Evolutionary conservation across 2,113 vertebrate genomes (phyloP).

Genomic region (Alectura lathami): DNA sequence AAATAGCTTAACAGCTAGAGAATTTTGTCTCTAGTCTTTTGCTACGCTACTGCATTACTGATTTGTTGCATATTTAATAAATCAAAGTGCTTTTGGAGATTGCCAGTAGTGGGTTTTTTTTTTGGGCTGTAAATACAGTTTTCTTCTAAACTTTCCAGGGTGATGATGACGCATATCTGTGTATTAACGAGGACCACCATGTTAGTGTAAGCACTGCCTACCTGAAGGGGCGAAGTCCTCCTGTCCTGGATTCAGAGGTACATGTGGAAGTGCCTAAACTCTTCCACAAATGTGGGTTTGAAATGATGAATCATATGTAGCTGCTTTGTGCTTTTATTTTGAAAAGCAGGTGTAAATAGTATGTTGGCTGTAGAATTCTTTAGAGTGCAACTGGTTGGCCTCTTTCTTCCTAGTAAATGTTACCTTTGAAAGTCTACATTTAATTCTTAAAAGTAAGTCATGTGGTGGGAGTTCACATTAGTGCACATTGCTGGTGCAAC

Average conservation of each 20-base stretch:
- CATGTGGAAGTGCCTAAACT: not conserved
- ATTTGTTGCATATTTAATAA: not conserved
- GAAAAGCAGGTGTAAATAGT: not conserved
- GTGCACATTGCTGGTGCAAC: not conserved
- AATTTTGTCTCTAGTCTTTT: not conserved
- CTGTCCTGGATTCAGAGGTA: conserved; percentile 78
- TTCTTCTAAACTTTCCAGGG: conserved; percentile 73
- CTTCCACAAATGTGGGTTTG: not conserved
- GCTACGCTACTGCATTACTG: not conserved
- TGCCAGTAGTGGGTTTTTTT: not conserved
- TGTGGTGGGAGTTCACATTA: not conserved
- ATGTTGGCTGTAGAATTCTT: not conserved
- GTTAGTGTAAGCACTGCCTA: conserved; percentile 74
- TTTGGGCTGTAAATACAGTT: not conserved
- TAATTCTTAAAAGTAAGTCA: not conserved
- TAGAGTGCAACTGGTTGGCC: not conserved
- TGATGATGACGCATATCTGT: conserved; percentile 86
- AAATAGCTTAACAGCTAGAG: not conserved
- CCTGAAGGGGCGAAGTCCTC: conserved; percentile 75
- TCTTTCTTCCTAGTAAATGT: not conserved
- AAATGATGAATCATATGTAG: not conserved
- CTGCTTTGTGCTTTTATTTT: not conserved
- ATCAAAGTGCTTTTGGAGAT: not conserved
- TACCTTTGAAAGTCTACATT: not conserved
- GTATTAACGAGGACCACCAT: conserved; percentile 62